Percentiles rank a stretch among this genome's conserved stretches.
These are phyloP conservation scores for Mercenaria mercenaria DNA, from an alignment of 1,140 invertebrate species.

Conservation along the genomic window DNA sequence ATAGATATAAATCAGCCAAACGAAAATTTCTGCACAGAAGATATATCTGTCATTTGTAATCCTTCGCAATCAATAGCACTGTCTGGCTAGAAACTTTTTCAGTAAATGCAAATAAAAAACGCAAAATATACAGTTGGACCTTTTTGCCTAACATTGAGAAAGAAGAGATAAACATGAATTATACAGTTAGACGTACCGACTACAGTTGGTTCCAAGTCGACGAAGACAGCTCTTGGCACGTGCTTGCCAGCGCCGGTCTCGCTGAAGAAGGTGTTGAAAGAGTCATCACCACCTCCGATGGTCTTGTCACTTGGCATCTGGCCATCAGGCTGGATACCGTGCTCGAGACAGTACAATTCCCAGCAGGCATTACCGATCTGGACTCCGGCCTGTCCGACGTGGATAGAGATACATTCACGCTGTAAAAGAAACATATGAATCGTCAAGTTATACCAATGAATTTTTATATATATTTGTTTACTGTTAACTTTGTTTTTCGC, in stretches of 20 bases:
- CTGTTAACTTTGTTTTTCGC: background rate
- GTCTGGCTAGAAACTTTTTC: background rate
- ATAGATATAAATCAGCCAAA: too few species aligned
- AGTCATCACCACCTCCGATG: constrained; percentile 63
- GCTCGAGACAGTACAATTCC: constrained; percentile 92
- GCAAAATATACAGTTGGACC: too few species aligned
- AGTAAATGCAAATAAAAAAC: background rate
- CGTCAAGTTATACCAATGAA: too few species aligned
- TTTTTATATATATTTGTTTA: background rate
- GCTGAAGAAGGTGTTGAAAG: constrained; percentile 67
- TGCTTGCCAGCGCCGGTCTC: constrained; percentile 89
- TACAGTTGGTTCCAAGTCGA: constrained; percentile 94
- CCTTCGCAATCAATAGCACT: background rate
- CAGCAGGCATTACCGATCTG: constrained; percentile 88
- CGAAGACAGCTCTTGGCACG: constrained; percentile 92
- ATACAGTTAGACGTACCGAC: constrained; percentile 86
- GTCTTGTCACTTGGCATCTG: constrained; percentile 83
- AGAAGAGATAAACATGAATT: too few species aligned
- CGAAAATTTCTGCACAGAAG: too few species aligned
- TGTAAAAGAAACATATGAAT: constrained; percentile 8
- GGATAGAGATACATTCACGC: constrained; percentile 93
- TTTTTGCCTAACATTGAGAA: too few species aligned
- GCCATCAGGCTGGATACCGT: constrained; percentile 95
- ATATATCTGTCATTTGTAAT: too few species aligned
- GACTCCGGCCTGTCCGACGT: constrained; percentile 94